Evolutionary conservation across 2,888 invertebrate species (phyloP).

Genomic region (Escarpia spicata): DNA sequence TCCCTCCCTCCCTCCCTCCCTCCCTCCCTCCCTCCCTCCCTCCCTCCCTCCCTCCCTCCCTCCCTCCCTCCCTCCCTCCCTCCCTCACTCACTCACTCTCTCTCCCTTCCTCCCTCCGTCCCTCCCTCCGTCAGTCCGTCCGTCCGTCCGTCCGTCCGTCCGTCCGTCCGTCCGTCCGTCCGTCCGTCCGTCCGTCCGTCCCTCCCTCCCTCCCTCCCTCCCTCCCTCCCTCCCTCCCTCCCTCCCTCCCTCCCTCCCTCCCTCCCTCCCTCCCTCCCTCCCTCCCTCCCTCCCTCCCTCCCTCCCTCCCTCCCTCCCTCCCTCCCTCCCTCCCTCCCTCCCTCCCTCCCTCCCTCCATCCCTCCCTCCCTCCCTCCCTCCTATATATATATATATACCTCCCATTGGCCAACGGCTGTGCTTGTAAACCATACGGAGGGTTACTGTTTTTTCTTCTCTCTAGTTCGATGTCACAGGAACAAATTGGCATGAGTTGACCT

Average conservation of each 20-base stretch:
- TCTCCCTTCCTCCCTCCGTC: background rate
- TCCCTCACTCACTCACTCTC: slow-evolving; percentile 8
- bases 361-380: background rate
- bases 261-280: background rate
- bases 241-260: background rate
- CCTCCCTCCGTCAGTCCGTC: background rate
- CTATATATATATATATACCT: no score
- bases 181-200: background rate
- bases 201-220: background rate
- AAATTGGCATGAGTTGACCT: no score
- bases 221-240: background rate
- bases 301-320: background rate
- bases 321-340: background rate
- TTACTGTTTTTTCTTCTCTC: no score
- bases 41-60: slow-evolving; percentile 27
- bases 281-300: background rate
- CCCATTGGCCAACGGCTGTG: no score
- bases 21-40: background rate
- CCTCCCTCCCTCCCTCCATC: background rate
- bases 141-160: background rate
- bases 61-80: slow-evolving; percentile 17
- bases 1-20: background rate
- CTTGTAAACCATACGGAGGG: no score
- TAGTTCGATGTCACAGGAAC: no score
- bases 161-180: background rate